A percentile compares a stretch with the other conserved stretches of the same genome.
Evolutionary conservation across 2,797 vertebrate genomes (phyloP).

Genomic region (Apogon talboti): DNA sequence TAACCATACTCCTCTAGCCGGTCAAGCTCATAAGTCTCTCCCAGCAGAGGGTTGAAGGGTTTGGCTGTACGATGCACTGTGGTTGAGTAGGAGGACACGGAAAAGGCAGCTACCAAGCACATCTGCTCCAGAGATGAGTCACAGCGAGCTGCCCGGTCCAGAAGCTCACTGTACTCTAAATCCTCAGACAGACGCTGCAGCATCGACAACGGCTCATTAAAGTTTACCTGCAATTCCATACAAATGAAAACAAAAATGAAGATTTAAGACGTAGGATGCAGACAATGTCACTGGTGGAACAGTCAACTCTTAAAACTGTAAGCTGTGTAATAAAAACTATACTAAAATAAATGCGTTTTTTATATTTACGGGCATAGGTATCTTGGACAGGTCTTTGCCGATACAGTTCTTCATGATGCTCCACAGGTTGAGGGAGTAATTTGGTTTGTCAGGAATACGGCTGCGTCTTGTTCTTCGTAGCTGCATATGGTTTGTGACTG

Average conservation of each 20-base stretch:
- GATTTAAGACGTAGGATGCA: background rate
- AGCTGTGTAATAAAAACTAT: background rate
- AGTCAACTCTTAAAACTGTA: background rate
- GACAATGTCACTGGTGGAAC: background rate
- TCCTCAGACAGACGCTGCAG: slow-evolving; percentile 95
- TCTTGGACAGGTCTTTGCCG: slow-evolving; percentile 95
- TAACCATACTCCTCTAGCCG: slow-evolving; percentile 92
- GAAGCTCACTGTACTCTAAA: slow-evolving; percentile 94
- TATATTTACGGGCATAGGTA: slow-evolving; percentile 91
- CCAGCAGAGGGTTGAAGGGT: slow-evolving; percentile 96
- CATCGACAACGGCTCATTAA: slow-evolving; percentile 97
- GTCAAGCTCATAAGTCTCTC: slow-evolving; percentile 95
- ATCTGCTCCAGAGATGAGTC: slow-evolving; percentile 93
- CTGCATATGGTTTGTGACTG: slow-evolving; percentile 73
- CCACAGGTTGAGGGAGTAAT: slow-evolving; percentile 96
- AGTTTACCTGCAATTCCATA: slow-evolving; percentile 89
- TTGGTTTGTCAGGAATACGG: slow-evolving; percentile 94
- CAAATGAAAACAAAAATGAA: background rate
- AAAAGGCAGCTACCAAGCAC: slow-evolving; percentile 95
- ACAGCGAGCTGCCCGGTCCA: slow-evolving; percentile 92
- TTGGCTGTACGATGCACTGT: slow-evolving; percentile 94
- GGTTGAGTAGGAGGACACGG: slow-evolving; percentile 96
- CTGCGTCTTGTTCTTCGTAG: slow-evolving; percentile 84
- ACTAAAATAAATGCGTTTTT: background rate
- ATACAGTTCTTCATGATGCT: slow-evolving; percentile 99